Base-by-base conservation (phyloP, 2,888 invertebrate genomes). In the Melanostoma scalare region DNA sequence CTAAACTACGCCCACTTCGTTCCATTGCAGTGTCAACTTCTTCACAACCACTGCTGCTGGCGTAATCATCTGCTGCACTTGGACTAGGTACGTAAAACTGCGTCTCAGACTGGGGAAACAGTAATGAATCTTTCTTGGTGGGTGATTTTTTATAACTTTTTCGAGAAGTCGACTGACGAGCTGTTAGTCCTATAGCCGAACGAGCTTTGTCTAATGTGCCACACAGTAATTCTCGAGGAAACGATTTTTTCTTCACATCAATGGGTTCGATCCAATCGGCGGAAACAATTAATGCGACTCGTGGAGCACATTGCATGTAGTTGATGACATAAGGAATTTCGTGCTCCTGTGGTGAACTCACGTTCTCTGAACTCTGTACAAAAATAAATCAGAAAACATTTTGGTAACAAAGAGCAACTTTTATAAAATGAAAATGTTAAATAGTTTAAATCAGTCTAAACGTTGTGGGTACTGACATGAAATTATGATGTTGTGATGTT, bases 271-370 rank as follows among this genome's bases (percentile, higher is more conserved):
- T 86, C 87, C 89, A 89, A 77, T 89, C 89, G 30, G 89, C 89
- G 6, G 90, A 88, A 9, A 89, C 76, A 60, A 90, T 88, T 71
- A 90, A 87, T 3, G 88, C 79, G 42, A 88, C 73, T 1, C 58
- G 30, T 2, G 89, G 85, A 4, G 89, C 88, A 85, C 88, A 88
- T 53, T 75, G 65, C 76, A 89, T 86, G 65, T 89, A 90, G 5
- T 87, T 86, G 3, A 48, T 31, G 3, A 87, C 73, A 65, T 88
- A 90, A 3, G 86, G 80, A 56, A 89, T 86, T 63, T 88, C 86
- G 31, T 87, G 85, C 9, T 86, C 85, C 86, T 90, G 90, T 9
- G 90, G 90, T 1, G 89, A 90, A 63, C 56, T 69, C 3, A 89
- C 89, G 74, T 85, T 88, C 6, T 87, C 87, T 5, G 88, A 86